Conservation (phyloP, 2,113 vertebrate species). For the Bufo gargarizans region DNA sequence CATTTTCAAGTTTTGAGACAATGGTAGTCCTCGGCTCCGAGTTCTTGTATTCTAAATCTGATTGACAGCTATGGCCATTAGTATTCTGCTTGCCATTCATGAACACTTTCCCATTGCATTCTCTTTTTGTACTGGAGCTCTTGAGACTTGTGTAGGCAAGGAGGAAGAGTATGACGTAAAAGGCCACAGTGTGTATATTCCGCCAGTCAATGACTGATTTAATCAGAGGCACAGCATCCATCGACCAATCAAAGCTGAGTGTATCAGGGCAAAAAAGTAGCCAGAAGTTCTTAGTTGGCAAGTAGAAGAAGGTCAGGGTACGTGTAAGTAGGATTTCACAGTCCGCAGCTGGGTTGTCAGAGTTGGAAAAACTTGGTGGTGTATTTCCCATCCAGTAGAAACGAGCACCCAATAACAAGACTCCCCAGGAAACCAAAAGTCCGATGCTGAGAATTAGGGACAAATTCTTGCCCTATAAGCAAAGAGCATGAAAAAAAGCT, state of each 20-base stretch:
- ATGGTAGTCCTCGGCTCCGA: slow-evolving; percentile 73
- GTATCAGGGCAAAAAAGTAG: slow-evolving; percentile 92
- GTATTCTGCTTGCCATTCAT: slow-evolving; percentile 88
- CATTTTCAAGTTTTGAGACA: slow-evolving; percentile 80
- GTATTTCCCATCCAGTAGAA: slow-evolving; percentile 99
- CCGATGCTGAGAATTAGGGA: slow-evolving; percentile 84
- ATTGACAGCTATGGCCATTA: slow-evolving; percentile 89
- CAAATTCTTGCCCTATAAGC: slow-evolving; percentile 85
- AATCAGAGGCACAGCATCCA: slow-evolving; percentile 95
- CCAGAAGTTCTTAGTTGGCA: slow-evolving; percentile 93
- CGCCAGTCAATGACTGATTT: slow-evolving; percentile 85
- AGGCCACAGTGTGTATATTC: slow-evolving; percentile 85
- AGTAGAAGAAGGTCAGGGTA: slow-evolving; percentile 88
- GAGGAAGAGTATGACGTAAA: slow-evolving; percentile 83
- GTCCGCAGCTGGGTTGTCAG: slow-evolving; percentile 97
- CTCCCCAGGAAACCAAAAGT: slow-evolving; percentile 86
- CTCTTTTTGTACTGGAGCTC: slow-evolving; percentile 70
- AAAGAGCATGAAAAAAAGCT: slow-evolving; percentile 49
- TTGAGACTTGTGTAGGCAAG: slow-evolving; percentile 83
- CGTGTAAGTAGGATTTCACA: slow-evolving; percentile 84
- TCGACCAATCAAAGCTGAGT: slow-evolving; percentile 98
- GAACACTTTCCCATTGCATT: slow-evolving; percentile 82
- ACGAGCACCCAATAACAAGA: slow-evolving; percentile 82
- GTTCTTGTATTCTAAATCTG: slow-evolving; percentile 76
- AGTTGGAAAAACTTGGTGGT: slow-evolving; percentile 99